A percentile compares a stretch with the other conserved stretches of the same genome.
Evolutionary conservation across 2,888 invertebrate genomes (phyloP).

Genomic region (Tridacna gigas): DNA sequence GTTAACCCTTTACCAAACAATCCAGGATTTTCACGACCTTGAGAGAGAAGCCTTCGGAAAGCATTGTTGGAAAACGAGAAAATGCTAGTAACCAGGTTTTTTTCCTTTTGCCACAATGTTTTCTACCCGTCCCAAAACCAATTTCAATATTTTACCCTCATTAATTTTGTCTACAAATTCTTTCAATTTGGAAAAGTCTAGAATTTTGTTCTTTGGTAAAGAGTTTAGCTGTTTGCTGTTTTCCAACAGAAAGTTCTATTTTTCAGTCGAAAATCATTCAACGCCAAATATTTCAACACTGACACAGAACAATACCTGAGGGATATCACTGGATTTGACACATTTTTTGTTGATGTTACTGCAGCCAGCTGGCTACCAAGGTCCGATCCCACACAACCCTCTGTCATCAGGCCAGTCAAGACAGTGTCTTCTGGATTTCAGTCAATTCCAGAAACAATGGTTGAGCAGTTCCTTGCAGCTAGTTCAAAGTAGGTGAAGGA

Average conservation of each 20-base stretch:
- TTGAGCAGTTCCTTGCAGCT: conserved; percentile 30
- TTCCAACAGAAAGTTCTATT: not conserved
- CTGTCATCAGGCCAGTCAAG: conserved; percentile 23
- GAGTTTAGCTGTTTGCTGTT: too few species aligned
- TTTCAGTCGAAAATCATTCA: conserved; percentile 9
- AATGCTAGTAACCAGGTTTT: too few species aligned
- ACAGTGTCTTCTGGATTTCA: conserved; percentile 36
- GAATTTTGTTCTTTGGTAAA: too few species aligned
- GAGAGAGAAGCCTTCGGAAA: too few species aligned
- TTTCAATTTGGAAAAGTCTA: too few species aligned
- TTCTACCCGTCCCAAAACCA: too few species aligned
- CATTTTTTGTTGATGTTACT: not conserved
- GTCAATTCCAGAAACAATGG: conserved; percentile 42
- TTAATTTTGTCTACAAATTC: too few species aligned
- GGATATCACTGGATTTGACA: not conserved
- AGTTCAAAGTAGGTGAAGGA: conserved; percentile 30
- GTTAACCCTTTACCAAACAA: too few species aligned
- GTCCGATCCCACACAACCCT: not conserved
- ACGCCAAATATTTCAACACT: not conserved
- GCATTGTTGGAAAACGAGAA: too few species aligned
- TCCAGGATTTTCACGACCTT: too few species aligned
- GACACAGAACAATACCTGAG: conserved; percentile 4
- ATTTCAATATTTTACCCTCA: too few species aligned
- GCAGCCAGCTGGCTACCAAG: conserved; percentile 1
- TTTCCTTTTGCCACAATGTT: too few species aligned